A percentile compares a stretch with the other conserved stretches of the same genome.
Conservation (phyloP, 1,140 invertebrate species). For the Melipona quadrifasciata region DNA sequence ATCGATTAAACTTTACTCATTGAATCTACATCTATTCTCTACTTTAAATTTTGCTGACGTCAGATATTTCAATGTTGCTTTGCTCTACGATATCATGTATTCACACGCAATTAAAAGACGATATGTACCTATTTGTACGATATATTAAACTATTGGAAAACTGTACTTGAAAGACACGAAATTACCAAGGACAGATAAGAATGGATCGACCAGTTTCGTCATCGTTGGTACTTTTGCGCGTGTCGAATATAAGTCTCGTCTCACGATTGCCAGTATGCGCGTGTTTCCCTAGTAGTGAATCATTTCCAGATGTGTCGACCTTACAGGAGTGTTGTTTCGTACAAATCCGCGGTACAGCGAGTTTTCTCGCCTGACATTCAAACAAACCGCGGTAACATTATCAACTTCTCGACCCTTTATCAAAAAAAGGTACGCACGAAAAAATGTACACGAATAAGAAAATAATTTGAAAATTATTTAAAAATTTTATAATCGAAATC, state of each 20-base stretch:
- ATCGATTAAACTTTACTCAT: not conserved
- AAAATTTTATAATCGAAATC: too few species aligned
- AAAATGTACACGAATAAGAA: not conserved
- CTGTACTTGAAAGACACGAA: slow-evolving; percentile 33
- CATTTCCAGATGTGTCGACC: slow-evolving; percentile 52
- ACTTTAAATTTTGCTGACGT: slow-evolving; percentile 14
- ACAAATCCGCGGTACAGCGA: slow-evolving; percentile 46
- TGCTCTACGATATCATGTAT: not conserved
- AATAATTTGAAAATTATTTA: not conserved
- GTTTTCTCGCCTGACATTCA: slow-evolving; percentile 42
- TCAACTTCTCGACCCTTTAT: not conserved
- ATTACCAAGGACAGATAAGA: slow-evolving; percentile 78
- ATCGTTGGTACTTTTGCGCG: slow-evolving; percentile 54
- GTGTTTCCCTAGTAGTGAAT: slow-evolving; percentile 54
- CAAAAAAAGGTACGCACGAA: slow-evolving; percentile 23
- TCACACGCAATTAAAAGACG: not conserved
- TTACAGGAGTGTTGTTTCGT: not conserved
- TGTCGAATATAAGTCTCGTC: slow-evolving; percentile 41
- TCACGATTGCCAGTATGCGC: slow-evolving; percentile 58
- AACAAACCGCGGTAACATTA: slow-evolving; percentile 40
- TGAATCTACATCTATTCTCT: not conserved
- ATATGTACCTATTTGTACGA: slow-evolving; percentile 19
- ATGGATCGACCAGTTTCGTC: slow-evolving; percentile 76
- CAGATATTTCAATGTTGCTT: not conserved
- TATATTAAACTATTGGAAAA: slow-evolving; percentile 43